Evolutionary conservation across 2,113 vertebrate species (phyloP).

Genomic region (Puffinus mauretanicus): DNA sequence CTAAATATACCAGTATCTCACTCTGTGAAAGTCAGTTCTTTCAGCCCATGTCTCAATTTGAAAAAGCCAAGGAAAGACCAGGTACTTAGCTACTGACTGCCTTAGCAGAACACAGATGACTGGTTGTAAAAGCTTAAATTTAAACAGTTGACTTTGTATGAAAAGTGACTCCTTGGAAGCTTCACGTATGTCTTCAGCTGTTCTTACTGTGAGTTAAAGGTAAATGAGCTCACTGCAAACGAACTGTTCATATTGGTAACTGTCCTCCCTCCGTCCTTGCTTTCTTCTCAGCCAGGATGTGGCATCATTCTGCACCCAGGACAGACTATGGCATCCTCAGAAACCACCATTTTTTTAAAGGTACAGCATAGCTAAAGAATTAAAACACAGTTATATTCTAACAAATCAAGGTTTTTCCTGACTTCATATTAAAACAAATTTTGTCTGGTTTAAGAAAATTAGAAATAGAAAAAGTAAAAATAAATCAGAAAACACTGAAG

Average conservation of each 20-base stretch:
- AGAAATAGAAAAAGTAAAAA: neutral
- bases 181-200: neutral
- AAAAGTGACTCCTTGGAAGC: neutral
- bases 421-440: neutral
- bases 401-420: neutral
- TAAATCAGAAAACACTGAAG: neutral
- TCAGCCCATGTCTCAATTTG: neutral
- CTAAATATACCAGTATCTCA: neutral
- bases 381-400: neutral
- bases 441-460: neutral
- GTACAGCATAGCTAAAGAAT: neutral
- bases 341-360: neutral
- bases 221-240: neutral
- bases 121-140: neutral
- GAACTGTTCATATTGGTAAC: neutral
- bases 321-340: neutral
- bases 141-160: neutral
- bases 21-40: neutral
- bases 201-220: neutral
- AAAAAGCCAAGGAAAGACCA: neutral
- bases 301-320: neutral
- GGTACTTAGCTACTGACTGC: neutral
- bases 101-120: neutral
- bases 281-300: neutral
- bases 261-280: fast-evolving